Percentiles rank a stretch among this genome's conserved stretches.
Evolutionary conservation across 2,888 invertebrate genomes (phyloP).

Genomic region (Venustoraphidia nigricollis): DNA sequence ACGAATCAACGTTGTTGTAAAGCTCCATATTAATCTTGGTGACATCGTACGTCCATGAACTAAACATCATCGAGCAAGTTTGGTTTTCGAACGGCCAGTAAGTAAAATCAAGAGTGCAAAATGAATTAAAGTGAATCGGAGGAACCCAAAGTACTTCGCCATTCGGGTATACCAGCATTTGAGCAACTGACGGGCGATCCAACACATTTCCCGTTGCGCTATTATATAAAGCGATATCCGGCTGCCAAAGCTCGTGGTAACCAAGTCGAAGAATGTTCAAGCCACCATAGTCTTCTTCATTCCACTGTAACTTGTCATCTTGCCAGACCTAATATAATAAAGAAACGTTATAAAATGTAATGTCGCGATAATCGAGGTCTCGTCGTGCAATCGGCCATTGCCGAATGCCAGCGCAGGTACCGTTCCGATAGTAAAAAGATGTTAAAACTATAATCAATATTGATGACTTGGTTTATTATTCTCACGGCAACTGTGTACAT

Average conservation of each 20-base stretch:
- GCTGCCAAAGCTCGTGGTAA: constrained; percentile 63
- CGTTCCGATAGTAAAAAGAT: no score
- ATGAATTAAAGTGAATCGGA: constrained; percentile 47
- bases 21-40: constrained; percentile 36
- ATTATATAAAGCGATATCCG: constrained; percentile 58
- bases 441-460: no score
- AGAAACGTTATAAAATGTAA: no score
- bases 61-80: constrained; percentile 46
- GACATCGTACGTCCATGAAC: constrained; percentile 53
- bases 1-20: constrained; percentile 12
- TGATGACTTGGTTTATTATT: no score
- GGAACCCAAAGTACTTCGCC: constrained; percentile 50
- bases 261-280: constrained; percentile 42
- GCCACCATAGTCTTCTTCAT: constrained; percentile 46
- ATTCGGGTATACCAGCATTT: constrained; percentile 30
- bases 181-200: constrained; percentile 41
- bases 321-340: constrained; percentile 44
- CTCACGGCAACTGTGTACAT: no score
- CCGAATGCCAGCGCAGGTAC: no score
- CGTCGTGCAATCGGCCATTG: no score
- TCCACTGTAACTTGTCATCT: constrained; percentile 59
- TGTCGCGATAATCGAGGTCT: no score
- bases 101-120: constrained; percentile 47
- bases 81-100: constrained; percentile 67
- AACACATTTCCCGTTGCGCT: constrained; percentile 43